phyloP scores from a whole-genome alignment of 2,797 vertebrate genomes.

The Enteromius paludinosus region DNA sequence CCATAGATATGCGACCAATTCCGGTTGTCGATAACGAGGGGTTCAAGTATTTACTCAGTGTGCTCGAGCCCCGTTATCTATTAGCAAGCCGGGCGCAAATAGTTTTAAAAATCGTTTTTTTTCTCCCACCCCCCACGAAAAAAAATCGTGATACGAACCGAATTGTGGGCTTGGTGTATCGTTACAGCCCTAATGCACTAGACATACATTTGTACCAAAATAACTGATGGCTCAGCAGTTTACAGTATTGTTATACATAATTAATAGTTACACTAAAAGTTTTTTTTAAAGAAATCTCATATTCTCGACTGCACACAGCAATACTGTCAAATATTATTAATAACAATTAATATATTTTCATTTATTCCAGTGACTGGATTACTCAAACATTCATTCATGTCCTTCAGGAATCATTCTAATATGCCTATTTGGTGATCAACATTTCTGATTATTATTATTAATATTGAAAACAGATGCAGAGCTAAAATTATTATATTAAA shows the following conservation, averaged over 20 bases:
- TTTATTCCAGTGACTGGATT: background rate
- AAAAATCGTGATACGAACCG: too few species aligned
- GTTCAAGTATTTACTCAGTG: too few species aligned
- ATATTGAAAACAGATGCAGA: background rate
- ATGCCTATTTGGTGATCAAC: background rate
- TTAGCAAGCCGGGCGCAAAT: too few species aligned
- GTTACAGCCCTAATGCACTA: too few species aligned
- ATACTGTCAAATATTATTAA: background rate
- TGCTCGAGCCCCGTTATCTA: too few species aligned
- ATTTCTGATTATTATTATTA: background rate
- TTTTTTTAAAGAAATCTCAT: background rate
- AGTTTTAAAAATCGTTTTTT: too few species aligned
- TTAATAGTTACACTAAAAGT: background rate
- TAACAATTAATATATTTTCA: too few species aligned
- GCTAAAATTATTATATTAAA: background rate
- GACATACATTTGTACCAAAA: slow-evolving; percentile 22
- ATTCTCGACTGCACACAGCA: background rate
- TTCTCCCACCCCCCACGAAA: too few species aligned
- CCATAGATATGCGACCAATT: too few species aligned
- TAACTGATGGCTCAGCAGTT: slow-evolving; percentile 2
- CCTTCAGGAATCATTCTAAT: background rate
- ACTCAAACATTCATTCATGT: background rate
- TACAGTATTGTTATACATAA: background rate
- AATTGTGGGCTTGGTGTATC: too few species aligned
- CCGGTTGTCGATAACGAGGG: too few species aligned